Percentiles rank a stretch among this genome's conserved stretches.
Evolutionary conservation across 2,113 vertebrate genomes (phyloP).

Genomic region (Actenoides lindsayi): DNA sequence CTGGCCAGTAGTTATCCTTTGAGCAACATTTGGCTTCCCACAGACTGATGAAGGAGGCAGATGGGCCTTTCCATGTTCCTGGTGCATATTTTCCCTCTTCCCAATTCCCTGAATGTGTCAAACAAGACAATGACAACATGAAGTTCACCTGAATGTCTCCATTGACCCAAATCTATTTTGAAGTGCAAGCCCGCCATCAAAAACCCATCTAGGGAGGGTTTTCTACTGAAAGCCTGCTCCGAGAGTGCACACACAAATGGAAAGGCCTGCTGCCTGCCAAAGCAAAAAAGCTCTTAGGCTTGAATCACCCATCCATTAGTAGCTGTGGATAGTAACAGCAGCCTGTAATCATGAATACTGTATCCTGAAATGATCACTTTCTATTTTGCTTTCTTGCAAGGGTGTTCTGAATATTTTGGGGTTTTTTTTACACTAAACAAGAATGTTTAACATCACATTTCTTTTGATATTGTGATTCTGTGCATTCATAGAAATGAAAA

Average conservation of each 20-base stretch:
- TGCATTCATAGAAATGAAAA: background rate
- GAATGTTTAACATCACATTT: background rate
- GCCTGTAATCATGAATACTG: background rate
- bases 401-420: background rate
- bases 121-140: background rate
- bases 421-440: background rate
- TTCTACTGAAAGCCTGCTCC: background rate
- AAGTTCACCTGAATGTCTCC: background rate
- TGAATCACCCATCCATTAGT: background rate
- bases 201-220: background rate
- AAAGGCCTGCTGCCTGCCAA: background rate
- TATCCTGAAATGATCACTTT: background rate
- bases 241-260: accelerated
- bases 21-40: background rate
- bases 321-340: background rate
- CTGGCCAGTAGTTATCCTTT: background rate
- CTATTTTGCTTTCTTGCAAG: background rate
- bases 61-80: accelerated
- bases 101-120: background rate
- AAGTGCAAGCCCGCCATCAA: background rate
- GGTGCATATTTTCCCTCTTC: background rate
- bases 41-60: background rate
- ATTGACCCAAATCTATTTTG: background rate
- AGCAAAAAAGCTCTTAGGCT: background rate
- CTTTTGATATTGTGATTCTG: background rate